Evolutionary conservation across 1,140 invertebrate genomes (phyloP).

Genomic region (Caenorhabditis tropicalis): DNA sequence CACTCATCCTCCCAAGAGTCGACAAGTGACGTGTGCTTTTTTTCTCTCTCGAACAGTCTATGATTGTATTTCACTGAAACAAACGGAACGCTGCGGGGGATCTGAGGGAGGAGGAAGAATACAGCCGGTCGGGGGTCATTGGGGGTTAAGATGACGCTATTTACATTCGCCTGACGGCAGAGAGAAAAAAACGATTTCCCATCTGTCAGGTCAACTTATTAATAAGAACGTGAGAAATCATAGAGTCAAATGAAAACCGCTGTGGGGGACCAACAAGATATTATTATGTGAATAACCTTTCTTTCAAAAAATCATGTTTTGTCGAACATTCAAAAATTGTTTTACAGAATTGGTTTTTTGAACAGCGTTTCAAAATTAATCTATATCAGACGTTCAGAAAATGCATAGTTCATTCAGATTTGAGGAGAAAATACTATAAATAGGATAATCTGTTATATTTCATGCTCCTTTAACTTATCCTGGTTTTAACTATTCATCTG

Average conservation of each 20-base stretch:
- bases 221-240: neutral
- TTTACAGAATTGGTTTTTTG: too few species aligned
- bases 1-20: neutral
- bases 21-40: slow-evolving; percentile 30
- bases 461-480: too few species aligned
- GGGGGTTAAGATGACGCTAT: slow-evolving; percentile 38
- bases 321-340: too few species aligned
- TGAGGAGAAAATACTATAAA: too few species aligned
- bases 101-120: neutral
- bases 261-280: too few species aligned
- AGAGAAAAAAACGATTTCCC: neutral
- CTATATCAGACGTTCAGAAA: too few species aligned
- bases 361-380: too few species aligned
- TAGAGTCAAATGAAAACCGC: neutral
- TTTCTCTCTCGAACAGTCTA: neutral
- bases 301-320: too few species aligned
- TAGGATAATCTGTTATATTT: too few species aligned
- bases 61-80: neutral
- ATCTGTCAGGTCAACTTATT: slow-evolving; percentile 34
- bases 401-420: too few species aligned
- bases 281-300: too few species aligned
- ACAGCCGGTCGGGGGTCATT: slow-evolving; percentile 27
- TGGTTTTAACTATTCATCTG: too few species aligned
- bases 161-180: slow-evolving; percentile 32
- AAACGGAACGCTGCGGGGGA: neutral